Conservation (phyloP, 2,888 invertebrate species). For the Nyleta sp. region DNA sequence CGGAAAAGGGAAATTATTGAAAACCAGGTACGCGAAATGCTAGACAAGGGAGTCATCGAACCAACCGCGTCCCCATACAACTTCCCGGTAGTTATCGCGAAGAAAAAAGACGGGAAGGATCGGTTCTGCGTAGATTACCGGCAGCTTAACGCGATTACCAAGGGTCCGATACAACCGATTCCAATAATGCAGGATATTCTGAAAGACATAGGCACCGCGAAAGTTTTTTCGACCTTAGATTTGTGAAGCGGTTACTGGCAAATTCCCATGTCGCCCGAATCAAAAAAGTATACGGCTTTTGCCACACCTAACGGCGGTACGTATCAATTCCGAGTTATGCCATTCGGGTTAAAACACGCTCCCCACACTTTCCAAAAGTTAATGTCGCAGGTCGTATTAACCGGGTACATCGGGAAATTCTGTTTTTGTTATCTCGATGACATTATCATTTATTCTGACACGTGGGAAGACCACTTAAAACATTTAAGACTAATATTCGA, state of each 20-base stretch:
- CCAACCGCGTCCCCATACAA: constrained; percentile 53
- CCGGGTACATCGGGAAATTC: constrained; percentile 56
- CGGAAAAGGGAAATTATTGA: not conserved
- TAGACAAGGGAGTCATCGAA: constrained; percentile 53
- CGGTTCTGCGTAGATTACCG: constrained; percentile 67
- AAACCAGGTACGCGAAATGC: constrained; percentile 3
- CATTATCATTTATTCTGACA: constrained; percentile 43
- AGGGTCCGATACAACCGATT: constrained; percentile 59
- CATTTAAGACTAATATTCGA: constrained; percentile 17
- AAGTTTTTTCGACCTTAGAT: constrained; percentile 70
- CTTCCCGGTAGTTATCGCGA: constrained; percentile 61
- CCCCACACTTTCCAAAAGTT: constrained; percentile 68
- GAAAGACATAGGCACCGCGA: constrained; percentile 67
- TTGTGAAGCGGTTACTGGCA: constrained; percentile 73
- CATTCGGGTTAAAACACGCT: constrained; percentile 69
- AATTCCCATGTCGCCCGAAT: constrained; percentile 51
- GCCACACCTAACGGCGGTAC: not conserved
- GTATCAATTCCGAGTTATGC: constrained; percentile 71
- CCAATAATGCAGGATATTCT: constrained; percentile 66
- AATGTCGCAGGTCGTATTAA: constrained; percentile 64
- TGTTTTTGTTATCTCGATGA: constrained; percentile 20
- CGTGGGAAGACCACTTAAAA: constrained; percentile 56
- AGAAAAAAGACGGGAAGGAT: constrained; percentile 36
- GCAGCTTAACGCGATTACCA: constrained; percentile 64
- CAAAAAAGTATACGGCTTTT: constrained; percentile 34